Conservation (phyloP, 1,140 invertebrate species). For the Ridgeia piscesae region DNA sequence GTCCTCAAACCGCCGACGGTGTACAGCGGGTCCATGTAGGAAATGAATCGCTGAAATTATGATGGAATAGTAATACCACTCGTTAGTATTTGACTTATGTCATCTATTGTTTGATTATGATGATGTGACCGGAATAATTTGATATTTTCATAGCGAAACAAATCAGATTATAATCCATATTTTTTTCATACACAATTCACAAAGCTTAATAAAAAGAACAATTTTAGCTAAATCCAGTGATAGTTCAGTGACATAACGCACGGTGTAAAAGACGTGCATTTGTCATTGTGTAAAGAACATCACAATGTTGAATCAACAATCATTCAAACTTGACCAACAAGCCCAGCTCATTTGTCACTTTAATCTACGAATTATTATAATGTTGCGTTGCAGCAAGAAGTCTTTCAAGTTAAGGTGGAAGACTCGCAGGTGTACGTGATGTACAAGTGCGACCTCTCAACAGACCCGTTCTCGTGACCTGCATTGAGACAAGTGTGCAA, state of each 20-base stretch:
- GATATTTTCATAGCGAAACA: no score
- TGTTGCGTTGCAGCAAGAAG: constrained; percentile 16
- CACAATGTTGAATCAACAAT: no score
- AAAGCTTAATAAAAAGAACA: no score
- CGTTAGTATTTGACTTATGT: neutral
- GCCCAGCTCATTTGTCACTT: neutral
- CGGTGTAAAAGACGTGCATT: no score
- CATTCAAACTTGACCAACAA: neutral
- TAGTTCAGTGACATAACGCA: no score
- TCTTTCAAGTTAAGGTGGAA: constrained; percentile 18
- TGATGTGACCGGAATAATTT: neutral
- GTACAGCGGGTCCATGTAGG: neutral
- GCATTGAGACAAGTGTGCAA: neutral
- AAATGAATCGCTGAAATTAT: neutral
- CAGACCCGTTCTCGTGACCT: neutral
- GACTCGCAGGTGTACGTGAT: constrained; percentile 14
- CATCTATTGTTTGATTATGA: neutral
- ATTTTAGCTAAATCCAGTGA: no score
- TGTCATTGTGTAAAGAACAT: no score
- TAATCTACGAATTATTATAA: constrained; percentile 5
- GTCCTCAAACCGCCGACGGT: neutral
- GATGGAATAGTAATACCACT: neutral
- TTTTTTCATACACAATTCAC: no score
- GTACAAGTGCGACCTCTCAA: constrained; percentile 2
- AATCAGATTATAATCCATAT: no score